Base-by-base conservation (phyloP, 1,140 invertebrate genomes). In the Drosophila bocki region DNA sequence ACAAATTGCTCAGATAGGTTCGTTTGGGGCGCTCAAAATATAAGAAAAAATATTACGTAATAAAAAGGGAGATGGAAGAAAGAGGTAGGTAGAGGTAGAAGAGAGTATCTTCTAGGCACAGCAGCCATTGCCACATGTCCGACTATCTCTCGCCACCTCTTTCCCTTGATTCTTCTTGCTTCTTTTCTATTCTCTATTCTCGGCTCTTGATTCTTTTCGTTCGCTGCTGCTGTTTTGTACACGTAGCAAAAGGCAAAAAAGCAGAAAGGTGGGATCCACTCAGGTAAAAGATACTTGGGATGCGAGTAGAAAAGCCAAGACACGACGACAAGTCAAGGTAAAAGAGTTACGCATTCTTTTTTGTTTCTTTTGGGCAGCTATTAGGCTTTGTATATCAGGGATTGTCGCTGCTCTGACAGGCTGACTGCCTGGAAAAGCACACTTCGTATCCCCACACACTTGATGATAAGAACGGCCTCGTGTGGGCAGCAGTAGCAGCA, bases 291-390 rank as follows among this genome's bases (percentile, higher is more conserved):
- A 79, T 62, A 64, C 59, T 59, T 41, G 35, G 44, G 47, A 37
- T 53, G 51, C 33, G 51, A 53, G 32, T 68, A 53, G 26, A 58
- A 78, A 64, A 72, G 39, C 65, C 58, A 41, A 42, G 39, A 75
- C 53, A 78, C 60, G 74, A 78, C 67, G 74, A 85, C 83, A 80
- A 87, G 83, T 86, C 84, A 87, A 87, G 85, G 80, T 80, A 83
- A 87, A 80, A 75, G 68, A 88, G 80, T 80, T 87, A 83, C 84
- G 76, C 84, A 81, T 78, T 76, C 64, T 80, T 74, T 37, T 13
- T 54, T 8, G 1, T 7, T 33, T 12, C 9, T 33, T 51, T 56
- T 54, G 61, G 76, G 53, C 64, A 80, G 48, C 68, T 50, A 71
- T 60, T 71, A 50, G 60, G 48, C 22, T 56, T 77, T 54, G 68